Evolutionary conservation across 1,140 invertebrate species (phyloP).

Genomic region (Hormaphis cornu): DNA sequence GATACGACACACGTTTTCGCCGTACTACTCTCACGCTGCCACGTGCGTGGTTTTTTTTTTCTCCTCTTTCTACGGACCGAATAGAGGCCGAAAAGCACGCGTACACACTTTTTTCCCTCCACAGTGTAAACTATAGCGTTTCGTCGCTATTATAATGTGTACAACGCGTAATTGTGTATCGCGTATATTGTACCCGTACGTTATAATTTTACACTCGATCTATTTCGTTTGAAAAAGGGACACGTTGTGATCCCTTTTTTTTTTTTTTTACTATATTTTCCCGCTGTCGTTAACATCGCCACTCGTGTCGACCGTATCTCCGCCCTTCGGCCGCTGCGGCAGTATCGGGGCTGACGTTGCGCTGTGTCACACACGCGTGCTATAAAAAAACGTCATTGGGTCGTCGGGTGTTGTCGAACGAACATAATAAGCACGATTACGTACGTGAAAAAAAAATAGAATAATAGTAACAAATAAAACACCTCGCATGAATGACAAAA

Average conservation of each 20-base stretch:
- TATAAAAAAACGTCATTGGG: slow-evolving; percentile 5
- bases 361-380: not conserved
- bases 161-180: too few relatives aligned
- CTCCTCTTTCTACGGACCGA: too few relatives aligned
- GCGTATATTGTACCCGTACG: not conserved
- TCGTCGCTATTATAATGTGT: too few relatives aligned
- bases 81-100: too few relatives aligned
- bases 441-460: too few relatives aligned
- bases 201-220: slow-evolving; percentile 32
- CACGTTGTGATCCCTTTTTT: not conserved
- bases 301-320: not conserved
- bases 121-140: not conserved
- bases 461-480: too few relatives aligned
- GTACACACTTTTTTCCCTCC: not conserved
- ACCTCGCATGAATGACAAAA: too few relatives aligned
- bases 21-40: too few relatives aligned
- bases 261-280: not conserved
- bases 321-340: not conserved
- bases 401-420: not conserved
- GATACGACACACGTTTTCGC: too few relatives aligned
- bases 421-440: too few relatives aligned
- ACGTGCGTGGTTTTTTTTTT: too few relatives aligned
- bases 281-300: not conserved
- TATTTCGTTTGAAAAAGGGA: slow-evolving; percentile 28
- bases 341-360: not conserved